Base-by-base conservation (phyloP, 2,797 vertebrate species). In the Hoplostethus atlanticus region DNA sequence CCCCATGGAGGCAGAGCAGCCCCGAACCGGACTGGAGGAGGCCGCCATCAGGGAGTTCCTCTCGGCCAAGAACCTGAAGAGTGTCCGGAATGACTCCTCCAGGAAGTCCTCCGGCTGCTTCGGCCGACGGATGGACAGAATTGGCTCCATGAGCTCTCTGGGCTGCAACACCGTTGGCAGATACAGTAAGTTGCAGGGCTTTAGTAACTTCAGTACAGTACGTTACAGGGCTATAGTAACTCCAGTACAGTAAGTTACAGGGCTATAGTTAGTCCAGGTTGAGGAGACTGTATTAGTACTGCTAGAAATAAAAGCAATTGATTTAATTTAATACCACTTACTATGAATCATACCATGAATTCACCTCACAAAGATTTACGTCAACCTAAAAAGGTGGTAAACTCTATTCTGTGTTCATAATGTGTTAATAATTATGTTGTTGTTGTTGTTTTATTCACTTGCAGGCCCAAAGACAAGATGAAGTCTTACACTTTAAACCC, bases 101-200 rank as follows among this genome's bases (percentile, higher is more conserved):
- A 90, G 84, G 10, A 92, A 34, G 3, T 89, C 90, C 10, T 96
- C 93, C 0, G 81, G 95, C 56, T 99, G 98, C 66, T 99, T 99
- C 0, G 96, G 97, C 2, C 85, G 92, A 13, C 94, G 91, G 70
- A 90, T 99, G 71, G 97, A 99, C 64, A 87, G 96, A 58, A 98
- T 98, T 0, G 95, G 95, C 31, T 94, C 95, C n/a, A 88, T 93
- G 85, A 96, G 95, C 0, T 92, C 95, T 17, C 91, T 98, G 90
- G 94, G 95, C 16, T 96, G 95, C 81, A 95, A 93, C 58, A 93
- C 90, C 0, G 80, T 90, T 0, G 87, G 93, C 28, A 92, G 65
- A 83, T 85, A 83, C 68, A 93, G 95, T 96, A 79, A 89, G 93
- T 91, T 5, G 9, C 16, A 64, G 46, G 16, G 47, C 44, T 15